These are phyloP conservation scores for Pagetopsis macropterus DNA, from an alignment of 2,797 vertebrate genomes.

Conservation along the genomic window DNA sequence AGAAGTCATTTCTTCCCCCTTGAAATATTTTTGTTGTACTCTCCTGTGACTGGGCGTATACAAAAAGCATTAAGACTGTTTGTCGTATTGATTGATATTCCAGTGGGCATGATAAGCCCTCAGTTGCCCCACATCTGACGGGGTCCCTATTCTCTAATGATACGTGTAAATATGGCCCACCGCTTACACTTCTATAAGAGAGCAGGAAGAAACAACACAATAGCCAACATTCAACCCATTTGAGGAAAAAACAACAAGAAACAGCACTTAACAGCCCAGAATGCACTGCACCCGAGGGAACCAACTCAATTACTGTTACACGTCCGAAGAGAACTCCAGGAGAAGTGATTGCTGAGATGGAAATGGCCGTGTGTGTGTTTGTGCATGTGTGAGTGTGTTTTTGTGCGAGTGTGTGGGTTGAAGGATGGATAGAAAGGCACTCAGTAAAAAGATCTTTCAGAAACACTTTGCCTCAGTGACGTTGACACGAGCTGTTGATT, in stretches of 20 bases:
- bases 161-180: constrained; percentile 81
- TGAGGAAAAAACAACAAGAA: constrained; percentile 89
- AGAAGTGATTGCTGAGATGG: constrained; percentile 84
- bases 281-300: constrained; percentile 87
- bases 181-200: constrained; percentile 74
- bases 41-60: constrained; percentile 57
- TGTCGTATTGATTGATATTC: constrained; percentile 80
- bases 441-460: constrained; percentile 93
- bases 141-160: constrained; percentile 78
- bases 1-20: constrained; percentile 11
- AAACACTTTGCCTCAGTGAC: constrained; percentile 89
- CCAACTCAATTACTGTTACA: constrained; percentile 88
- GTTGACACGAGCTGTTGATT: constrained; percentile 85
- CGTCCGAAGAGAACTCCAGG: constrained; percentile 86
- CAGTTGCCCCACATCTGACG: constrained; percentile 66
- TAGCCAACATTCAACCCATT: constrained; percentile 87
- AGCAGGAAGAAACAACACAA: constrained; percentile 84
- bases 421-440: constrained; percentile 80
- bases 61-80: constrained; percentile 68
- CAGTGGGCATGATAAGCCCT: constrained; percentile 77
- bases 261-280: constrained; percentile 90
- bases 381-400: constrained; percentile 37
- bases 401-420: constrained; percentile 57
- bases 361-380: constrained; percentile 65
- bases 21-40: constrained; percentile 32